These are phyloP conservation scores for Pagrus major DNA, from an alignment of 2,113 vertebrate species.

Conservation along the genomic window DNA sequence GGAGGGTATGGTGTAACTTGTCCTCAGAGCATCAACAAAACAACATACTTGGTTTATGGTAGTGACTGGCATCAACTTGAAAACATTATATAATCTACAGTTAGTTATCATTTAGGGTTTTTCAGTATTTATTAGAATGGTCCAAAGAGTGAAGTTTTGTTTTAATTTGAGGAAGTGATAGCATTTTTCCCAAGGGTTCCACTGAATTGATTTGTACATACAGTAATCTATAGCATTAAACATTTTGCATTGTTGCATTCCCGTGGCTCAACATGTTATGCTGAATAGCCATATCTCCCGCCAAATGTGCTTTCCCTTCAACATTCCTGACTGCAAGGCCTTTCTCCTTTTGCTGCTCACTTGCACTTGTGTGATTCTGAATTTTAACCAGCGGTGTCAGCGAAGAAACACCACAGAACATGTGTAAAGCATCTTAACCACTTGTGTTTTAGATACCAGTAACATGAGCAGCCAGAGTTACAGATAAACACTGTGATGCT, in stretches of 20 bases:
- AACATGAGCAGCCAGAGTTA: background rate
- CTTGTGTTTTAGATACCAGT: conserved; percentile 18
- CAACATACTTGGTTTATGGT: background rate
- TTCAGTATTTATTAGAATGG: background rate
- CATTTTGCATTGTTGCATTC: conserved; percentile 37
- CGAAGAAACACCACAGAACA: conserved; percentile 34
- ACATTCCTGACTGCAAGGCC: conserved; percentile 57
- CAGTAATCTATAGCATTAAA: conserved; percentile 31
- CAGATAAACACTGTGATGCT: conserved; percentile 1
- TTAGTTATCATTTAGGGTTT: background rate
- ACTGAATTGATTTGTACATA: conserved; percentile 29
- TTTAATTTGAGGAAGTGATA: conserved; percentile 5
- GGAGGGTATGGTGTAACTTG: background rate
- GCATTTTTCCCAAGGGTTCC: conserved; percentile 2
- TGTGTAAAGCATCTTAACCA: conserved; percentile 34
- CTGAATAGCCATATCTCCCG: conserved; percentile 39
- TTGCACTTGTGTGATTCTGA: conserved; percentile 43
- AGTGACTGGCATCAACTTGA: background rate
- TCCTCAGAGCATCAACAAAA: conserved; percentile 14
- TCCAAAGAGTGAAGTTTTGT: background rate
- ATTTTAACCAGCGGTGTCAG: conserved; percentile 49
- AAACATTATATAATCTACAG: background rate
- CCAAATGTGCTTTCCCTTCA: conserved; percentile 57
- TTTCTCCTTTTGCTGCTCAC: conserved; percentile 53
- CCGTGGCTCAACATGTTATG: conserved; percentile 30